Evolutionary conservation across 2,888 invertebrate species (phyloP), one percentile per base, ranked within the genome.

Genomic region (Limnephilus auricula): DNA sequence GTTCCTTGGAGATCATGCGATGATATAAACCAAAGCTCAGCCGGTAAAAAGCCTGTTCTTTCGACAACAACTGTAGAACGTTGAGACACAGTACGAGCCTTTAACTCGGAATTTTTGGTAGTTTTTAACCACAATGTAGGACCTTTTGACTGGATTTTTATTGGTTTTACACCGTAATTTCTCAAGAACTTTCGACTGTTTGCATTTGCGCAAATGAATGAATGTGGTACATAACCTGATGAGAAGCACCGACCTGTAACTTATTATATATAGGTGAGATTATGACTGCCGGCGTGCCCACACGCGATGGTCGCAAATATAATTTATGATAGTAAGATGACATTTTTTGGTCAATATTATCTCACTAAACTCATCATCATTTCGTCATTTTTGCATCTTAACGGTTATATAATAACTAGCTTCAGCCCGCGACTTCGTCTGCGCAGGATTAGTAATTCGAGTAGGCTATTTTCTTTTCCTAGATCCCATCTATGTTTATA

Each of bases 1-100:
- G n/a, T 40, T 85, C 85, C 37, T 85, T 85, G 85, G 45, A 40
- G 40, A 85, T 30, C n/a, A 37, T 9, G 32, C 31, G 82, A 34
- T 82, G 82, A 82, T 82, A 37, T 82, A 25, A 82, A 65, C 65
- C n/a, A 65, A 6, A 25, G 65, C 25, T 65, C 65, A n/a, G 65
- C 65, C n/a, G 25, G 65, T 65, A n/a, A 65, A 65, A 65, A n/a
- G 65, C 65, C 65, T 65, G 65, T 65, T 65, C 6, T 25, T 65
- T 65, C 25, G 65, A 0, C 65, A 65, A 65, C 65, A n/a, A n/a
- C 37, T n/a, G 65, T 25, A 65, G 25, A 65, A 2, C n/a, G 6
- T 65, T 65, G 9, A n/a, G 25, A 25, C n/a, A 65, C n/a, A 25
- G n/a, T n/a, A 50, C 15, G 15, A 25, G 18, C 4, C 0, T 50